phyloP scores from a whole-genome alignment of 2,113 vertebrate species.

The Periophthalmodon schlosseri region DNA sequence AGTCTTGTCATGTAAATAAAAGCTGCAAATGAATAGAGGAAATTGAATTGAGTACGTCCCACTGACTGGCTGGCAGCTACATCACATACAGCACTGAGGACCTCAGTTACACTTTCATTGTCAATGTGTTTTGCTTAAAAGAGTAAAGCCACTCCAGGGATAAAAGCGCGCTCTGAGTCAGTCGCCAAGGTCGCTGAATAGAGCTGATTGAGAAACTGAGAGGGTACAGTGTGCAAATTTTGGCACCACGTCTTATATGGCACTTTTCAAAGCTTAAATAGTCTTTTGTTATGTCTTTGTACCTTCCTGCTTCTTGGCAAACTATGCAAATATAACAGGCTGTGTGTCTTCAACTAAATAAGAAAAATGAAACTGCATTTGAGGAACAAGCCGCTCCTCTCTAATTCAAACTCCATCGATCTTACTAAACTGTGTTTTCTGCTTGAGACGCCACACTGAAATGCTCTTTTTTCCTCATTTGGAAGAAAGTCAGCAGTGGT shows the following conservation, averaged over 20 bases:
- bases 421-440: constrained; percentile 63
- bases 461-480: constrained; percentile 28
- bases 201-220: constrained; percentile 18
- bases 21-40: constrained; percentile 70
- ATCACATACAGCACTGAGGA: constrained; percentile 64
- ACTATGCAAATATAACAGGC: constrained; percentile 36
- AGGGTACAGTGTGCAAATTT: constrained; percentile 36
- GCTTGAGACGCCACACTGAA: constrained; percentile 52
- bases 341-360: constrained; percentile 33
- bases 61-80: constrained; percentile 75
- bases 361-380: constrained; percentile 43
- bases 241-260: constrained; percentile 21
- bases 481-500: constrained; percentile 57
- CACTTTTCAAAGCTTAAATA: constrained; percentile 26
- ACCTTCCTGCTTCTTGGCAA: not conserved
- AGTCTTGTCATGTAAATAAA: constrained; percentile 75
- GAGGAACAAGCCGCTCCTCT: constrained; percentile 60
- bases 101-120: constrained; percentile 52
- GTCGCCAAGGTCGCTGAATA: constrained; percentile 25
- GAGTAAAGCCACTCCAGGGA: constrained; percentile 48
- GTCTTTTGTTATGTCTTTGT: not conserved
- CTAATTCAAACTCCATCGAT: constrained; percentile 68
- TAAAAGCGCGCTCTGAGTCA: constrained; percentile 41
- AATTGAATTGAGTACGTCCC: constrained; percentile 73
- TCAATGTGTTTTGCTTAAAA: constrained; percentile 44